phyloP scores from a whole-genome alignment of 2,113 vertebrate genomes.

The Pachycephala philippinensis region DNA sequence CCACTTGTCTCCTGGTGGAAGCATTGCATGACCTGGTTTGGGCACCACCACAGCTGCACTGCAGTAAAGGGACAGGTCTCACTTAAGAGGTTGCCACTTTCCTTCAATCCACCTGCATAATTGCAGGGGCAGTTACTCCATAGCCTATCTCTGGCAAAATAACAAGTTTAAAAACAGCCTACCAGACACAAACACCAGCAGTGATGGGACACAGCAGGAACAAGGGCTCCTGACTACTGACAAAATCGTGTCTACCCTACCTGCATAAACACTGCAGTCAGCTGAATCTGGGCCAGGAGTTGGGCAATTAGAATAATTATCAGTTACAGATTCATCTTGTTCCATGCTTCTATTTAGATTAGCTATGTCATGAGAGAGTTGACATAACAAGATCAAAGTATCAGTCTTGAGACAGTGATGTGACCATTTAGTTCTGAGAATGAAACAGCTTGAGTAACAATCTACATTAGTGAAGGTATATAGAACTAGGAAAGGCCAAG shows the following conservation, averaged over 20 bases:
- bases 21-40: fast-evolving
- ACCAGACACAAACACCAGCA: not conserved
- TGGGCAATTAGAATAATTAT: not conserved
- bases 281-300: not conserved
- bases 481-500: not conserved
- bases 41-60: not conserved
- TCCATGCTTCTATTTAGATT: not conserved
- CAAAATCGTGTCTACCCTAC: not conserved
- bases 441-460: not conserved
- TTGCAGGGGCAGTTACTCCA: not conserved
- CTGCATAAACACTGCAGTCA: not conserved
- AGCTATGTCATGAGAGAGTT: not conserved
- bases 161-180: not conserved
- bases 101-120: not conserved
- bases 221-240: not conserved
- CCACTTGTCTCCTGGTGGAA: not conserved
- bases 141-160: not conserved
- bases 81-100: not conserved
- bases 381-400: not conserved
- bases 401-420: not conserved
- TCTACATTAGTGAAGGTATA: not conserved
- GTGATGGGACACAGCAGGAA: not conserved
- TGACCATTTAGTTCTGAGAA: not conserved
- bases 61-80: not conserved
- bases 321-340: not conserved